Conservation (phyloP, 2,888 invertebrate genomes). For the Anarsia innoxiella region DNA sequence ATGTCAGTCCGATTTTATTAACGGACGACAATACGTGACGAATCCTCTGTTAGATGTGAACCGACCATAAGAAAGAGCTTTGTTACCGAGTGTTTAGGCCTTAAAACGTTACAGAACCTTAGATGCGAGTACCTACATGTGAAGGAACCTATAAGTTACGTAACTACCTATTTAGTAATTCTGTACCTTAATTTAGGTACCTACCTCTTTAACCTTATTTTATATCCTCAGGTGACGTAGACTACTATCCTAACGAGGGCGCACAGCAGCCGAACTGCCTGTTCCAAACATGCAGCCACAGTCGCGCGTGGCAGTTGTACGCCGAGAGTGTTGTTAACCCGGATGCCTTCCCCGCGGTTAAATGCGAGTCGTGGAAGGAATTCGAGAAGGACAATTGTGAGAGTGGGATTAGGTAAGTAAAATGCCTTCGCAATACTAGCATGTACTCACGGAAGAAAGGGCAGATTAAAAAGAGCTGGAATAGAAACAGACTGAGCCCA, state of each 20-base stretch:
- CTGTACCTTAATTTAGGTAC: neutral
- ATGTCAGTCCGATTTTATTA: too few relatives aligned
- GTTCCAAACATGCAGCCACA: constrained; percentile 55
- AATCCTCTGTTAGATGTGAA: too few relatives aligned
- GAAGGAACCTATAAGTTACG: neutral
- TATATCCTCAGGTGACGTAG: constrained; percentile 44
- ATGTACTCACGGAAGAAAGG: too few relatives aligned
- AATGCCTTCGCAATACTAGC: too few relatives aligned
- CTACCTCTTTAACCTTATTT: neutral
- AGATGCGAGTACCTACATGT: neutral
- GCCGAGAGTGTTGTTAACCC: constrained; percentile 36
- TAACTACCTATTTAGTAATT: neutral
- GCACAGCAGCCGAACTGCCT: constrained; percentile 53
- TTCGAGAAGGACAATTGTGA: constrained; percentile 38
- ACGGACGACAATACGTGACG: too few relatives aligned
- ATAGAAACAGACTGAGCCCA: too few relatives aligned
- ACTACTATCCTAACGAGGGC: constrained; percentile 59
- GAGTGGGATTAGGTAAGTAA: constrained; percentile 32
- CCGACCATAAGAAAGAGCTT: too few relatives aligned
- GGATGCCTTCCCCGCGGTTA: constrained; percentile 34
- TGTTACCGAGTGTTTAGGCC: neutral
- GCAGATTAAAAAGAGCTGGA: too few relatives aligned
- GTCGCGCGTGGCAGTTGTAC: constrained; percentile 43
- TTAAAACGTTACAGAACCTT: neutral
- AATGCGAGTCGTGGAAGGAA: constrained; percentile 35